A percentile compares a stretch with the other conserved stretches of the same genome.
Evolutionary conservation across 2,797 vertebrate genomes (phyloP).

Genomic region (Spinibarbus caldwelli): DNA sequence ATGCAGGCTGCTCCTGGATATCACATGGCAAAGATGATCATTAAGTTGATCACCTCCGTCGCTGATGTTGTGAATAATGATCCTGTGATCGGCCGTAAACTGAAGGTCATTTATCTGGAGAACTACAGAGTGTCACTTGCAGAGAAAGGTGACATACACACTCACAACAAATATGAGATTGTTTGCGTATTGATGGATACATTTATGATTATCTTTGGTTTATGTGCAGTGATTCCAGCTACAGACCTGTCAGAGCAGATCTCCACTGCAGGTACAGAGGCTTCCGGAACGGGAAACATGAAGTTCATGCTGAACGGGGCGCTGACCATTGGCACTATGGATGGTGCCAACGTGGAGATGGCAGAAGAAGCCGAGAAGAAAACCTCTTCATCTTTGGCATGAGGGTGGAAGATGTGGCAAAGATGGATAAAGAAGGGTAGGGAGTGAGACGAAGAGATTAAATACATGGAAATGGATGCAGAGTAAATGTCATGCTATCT

Average conservation of each 20-base stretch:
- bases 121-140: conserved; percentile 97
- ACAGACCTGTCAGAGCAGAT: conserved; percentile 97
- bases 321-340: conserved; percentile 97
- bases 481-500: background rate
- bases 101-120: conserved; percentile 95
- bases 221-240: conserved; percentile 89
- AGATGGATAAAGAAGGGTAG: conserved; percentile 89
- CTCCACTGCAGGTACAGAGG: conserved; percentile 94
- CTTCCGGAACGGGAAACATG: conserved; percentile 96
- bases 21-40: conserved; percentile 97
- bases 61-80: conserved; percentile 92
- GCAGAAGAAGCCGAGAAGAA: conserved; percentile 92
- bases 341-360: conserved; percentile 98
- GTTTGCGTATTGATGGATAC: background rate
- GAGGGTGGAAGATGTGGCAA: conserved; percentile 87
- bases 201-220: background rate
- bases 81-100: conserved; percentile 84
- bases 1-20: conserved; percentile 94
- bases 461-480: background rate
- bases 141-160: conserved; percentile 88
- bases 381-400: conserved; percentile 98
- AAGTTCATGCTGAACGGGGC: conserved; percentile 99
- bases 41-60: conserved; percentile 92
- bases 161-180: background rate
- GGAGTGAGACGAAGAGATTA: conserved; percentile 7